These are phyloP conservation scores for Ptychobarbus kaznakovi DNA, from an alignment of 2,797 vertebrate genomes.

Conservation along the genomic window DNA sequence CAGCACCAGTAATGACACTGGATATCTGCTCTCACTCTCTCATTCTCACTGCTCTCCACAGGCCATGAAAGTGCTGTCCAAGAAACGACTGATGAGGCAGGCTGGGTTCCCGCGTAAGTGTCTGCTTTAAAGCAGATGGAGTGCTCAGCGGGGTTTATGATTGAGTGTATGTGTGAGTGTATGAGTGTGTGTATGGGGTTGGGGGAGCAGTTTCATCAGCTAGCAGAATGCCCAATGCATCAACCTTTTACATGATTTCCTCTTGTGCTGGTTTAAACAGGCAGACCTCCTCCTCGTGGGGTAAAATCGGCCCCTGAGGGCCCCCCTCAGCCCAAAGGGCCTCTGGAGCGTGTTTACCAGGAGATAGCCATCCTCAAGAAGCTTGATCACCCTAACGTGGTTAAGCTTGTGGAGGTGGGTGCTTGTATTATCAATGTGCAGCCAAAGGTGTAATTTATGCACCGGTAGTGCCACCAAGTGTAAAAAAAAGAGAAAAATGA, in stretches of 20 bases:
- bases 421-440: neutral
- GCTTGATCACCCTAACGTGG: slow-evolving; percentile 96
- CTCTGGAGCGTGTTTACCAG: slow-evolving; percentile 96
- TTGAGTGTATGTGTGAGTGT: slow-evolving; percentile 39
- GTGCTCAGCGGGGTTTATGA: slow-evolving; percentile 57
- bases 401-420: slow-evolving; percentile 94
- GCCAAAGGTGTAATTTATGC: neutral
- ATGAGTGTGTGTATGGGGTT: slow-evolving; percentile 32
- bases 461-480: neutral
- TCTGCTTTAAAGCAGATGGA: slow-evolving; percentile 66
- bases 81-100: slow-evolving; percentile 96
- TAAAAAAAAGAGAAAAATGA: neutral
- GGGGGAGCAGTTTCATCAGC: slow-evolving; percentile 26
- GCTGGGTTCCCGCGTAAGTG: slow-evolving; percentile 98
- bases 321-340: slow-evolving; percentile 86
- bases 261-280: slow-evolving; percentile 69
- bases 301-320: slow-evolving; percentile 82
- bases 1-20: slow-evolving; percentile 45
- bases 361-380: slow-evolving; percentile 99
- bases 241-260: slow-evolving; percentile 17
- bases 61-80: slow-evolving; percentile 99
- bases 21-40: slow-evolving; percentile 52
- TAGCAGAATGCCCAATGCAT: neutral
- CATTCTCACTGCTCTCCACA: slow-evolving; percentile 67
- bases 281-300: slow-evolving; percentile 93